These are phyloP conservation scores for Crematogaster levior DNA, from an alignment of 2,888 invertebrate species.

Conservation along the genomic window DNA sequence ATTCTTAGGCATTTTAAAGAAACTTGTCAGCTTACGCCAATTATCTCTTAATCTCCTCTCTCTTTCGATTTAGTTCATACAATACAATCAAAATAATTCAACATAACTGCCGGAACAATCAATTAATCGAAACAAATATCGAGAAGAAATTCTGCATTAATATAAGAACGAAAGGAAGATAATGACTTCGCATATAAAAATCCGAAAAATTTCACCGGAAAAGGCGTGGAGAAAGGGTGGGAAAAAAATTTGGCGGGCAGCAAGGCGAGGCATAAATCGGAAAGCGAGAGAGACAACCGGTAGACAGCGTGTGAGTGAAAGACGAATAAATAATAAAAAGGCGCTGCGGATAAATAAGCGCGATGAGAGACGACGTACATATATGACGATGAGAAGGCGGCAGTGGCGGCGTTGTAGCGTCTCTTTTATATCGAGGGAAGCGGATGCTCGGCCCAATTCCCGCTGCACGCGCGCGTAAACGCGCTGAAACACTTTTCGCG, in stretches of 20 bases:
- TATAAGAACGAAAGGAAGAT: neutral
- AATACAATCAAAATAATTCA: neutral
- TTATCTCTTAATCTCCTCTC: neutral
- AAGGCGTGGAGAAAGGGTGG: neutral
- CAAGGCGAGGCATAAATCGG: constrained; percentile 5
- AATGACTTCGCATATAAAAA: neutral
- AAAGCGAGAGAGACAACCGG: neutral
- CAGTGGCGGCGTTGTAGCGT: constrained; percentile 35
- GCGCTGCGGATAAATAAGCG: constrained; percentile 23
- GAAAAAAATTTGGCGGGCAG: neutral
- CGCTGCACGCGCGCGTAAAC: constrained; percentile 71
- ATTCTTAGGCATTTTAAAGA: neutral
- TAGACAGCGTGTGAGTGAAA: constrained; percentile 25
- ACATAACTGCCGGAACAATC: neutral
- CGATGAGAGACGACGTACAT: neutral
- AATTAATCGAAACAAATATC: neutral
- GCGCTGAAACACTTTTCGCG: constrained; percentile 70
- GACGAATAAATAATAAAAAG: constrained; percentile 1
- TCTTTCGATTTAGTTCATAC: neutral
- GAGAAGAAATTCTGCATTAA: neutral
- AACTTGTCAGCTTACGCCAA: neutral
- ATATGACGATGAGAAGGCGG: constrained; percentile 18
- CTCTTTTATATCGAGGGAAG: constrained; percentile 68
- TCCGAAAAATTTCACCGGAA: constrained; percentile 20
- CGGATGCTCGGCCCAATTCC: constrained; percentile 80